phyloP scores from a whole-genome alignment of 2,888 invertebrate species.

The Apodemia hepburni region DNA sequence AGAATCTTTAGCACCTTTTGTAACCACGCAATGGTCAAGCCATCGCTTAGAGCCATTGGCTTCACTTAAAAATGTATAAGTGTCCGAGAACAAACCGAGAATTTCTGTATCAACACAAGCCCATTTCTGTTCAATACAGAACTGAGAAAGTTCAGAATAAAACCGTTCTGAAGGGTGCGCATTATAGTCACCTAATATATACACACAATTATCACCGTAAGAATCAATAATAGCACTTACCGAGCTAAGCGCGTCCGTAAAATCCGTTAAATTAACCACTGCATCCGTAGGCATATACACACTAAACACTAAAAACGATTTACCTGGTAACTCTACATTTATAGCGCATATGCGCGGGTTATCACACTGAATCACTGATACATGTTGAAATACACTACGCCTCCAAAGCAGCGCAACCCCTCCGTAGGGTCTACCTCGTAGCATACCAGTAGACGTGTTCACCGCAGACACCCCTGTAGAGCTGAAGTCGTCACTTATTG shows the following conservation, averaged over 20 bases:
- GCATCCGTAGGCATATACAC: constrained; percentile 32
- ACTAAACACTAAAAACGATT: too few species aligned
- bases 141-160: not conserved
- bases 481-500: too few species aligned
- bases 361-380: too few species aligned
- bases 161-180: not conserved
- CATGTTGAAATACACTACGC: too few species aligned
- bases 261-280: constrained; percentile 25
- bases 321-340: too few species aligned
- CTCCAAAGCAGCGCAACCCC: too few species aligned
- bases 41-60: too few species aligned
- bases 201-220: not conserved
- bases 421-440: too few species aligned
- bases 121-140: not conserved
- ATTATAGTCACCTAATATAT: constrained; percentile 1
- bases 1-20: not conserved
- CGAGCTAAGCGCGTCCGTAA: constrained; percentile 26
- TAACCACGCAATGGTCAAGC: not conserved
- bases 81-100: not conserved
- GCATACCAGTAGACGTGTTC: not conserved
- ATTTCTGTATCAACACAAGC: not conserved
- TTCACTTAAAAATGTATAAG: too few species aligned
- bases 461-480: too few species aligned
- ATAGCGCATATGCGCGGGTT: too few species aligned
- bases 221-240: not conserved